Evolutionary conservation across 2,888 invertebrate genomes (phyloP).

Genomic region (Ctena decussata): DNA sequence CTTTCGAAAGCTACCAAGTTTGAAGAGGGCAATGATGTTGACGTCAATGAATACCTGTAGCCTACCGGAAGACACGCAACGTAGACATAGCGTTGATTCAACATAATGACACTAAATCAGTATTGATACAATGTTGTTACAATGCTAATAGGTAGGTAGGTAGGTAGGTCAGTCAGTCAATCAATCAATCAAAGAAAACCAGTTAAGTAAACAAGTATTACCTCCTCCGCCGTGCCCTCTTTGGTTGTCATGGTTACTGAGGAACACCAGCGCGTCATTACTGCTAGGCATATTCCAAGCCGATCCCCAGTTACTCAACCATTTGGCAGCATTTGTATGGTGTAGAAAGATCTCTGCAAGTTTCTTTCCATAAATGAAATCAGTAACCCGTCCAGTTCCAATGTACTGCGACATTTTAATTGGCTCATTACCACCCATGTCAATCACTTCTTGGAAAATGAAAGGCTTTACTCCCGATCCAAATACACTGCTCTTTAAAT

Average conservation of each 20-base stretch:
- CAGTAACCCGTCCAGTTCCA: slow-evolving; percentile 90
- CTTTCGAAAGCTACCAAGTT: no score
- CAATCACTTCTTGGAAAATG: slow-evolving; percentile 81
- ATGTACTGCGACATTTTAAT: slow-evolving; percentile 78
- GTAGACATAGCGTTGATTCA: no score
- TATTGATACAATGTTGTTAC: no score
- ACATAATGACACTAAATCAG: no score
- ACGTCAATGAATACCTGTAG: no score
- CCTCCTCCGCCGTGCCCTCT: slow-evolving; percentile 90
- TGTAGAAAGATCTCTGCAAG: slow-evolving; percentile 68
- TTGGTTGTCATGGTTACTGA: slow-evolving; percentile 97
- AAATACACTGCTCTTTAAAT: slow-evolving; percentile 66
- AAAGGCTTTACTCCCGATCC: slow-evolving; percentile 72
- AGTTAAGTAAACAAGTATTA: no score
- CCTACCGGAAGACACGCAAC: no score
- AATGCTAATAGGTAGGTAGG: no score
- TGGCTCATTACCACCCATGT: slow-evolving; percentile 76
- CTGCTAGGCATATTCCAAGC: slow-evolving; percentile 77
- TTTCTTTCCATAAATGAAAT: slow-evolving; percentile 90
- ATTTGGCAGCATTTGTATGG: slow-evolving; percentile 67
- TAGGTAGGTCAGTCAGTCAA: no score
- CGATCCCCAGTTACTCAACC: slow-evolving; percentile 66
- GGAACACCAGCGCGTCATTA: slow-evolving; percentile 90
- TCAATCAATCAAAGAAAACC: no score
- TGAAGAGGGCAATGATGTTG: no score